Base-by-base conservation (phyloP, 37 sponge, comb jelly and placozoan species). In the Hexactinellida sp. region DNA sequence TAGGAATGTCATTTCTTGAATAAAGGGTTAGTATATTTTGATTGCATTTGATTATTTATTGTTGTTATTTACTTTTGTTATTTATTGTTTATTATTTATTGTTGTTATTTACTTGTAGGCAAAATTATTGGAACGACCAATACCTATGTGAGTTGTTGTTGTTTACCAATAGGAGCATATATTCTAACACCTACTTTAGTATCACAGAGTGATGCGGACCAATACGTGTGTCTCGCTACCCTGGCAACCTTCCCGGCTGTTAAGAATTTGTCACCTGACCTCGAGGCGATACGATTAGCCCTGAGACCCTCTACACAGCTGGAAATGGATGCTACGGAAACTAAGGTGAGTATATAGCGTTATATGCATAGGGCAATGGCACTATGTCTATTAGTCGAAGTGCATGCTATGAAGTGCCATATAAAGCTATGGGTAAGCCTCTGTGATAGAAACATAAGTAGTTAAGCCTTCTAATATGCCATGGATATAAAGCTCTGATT, bases 71-170 rank as follows among this genome's bases (percentile, higher is more conserved):
- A 16, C 16, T 47, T 9, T 47, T 47, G 52, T 47, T 47, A n/a
- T n/a, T n/a, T n/a, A 16, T 47, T 47, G 52, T 47, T 9, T 47
- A 47, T 47, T 47, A 47, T 47, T 47, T 9, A 19, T n/a, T 41
- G 47, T 25, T 63, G 76, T 63, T 63, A 41, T n/a, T 63, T 32
- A 21, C 76, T 63, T 63, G 3, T 63, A 63, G 76, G 3, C 19
- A 63, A 23, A 63, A 63, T 63, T 63, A 63, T 63, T 63, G 76
- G 76, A 63, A 63, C 76, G 76, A 63, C 13, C 76, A 63, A n/a
- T 63, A 63, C 76, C 13, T 63, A 28, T n/a, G 76, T 63, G 34
- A 63, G 76, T 63, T 63, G 16, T 47, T 19, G 16, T 47, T 19
- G 16, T 16, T 19, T 19, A 47, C 16, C 9, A 47, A 47, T 47